A percentile compares a stretch with the other conserved stretches of the same genome.
Evolutionary conservation across 2,888 invertebrate species (phyloP).

Genomic region (Agrotis puta): DNA sequence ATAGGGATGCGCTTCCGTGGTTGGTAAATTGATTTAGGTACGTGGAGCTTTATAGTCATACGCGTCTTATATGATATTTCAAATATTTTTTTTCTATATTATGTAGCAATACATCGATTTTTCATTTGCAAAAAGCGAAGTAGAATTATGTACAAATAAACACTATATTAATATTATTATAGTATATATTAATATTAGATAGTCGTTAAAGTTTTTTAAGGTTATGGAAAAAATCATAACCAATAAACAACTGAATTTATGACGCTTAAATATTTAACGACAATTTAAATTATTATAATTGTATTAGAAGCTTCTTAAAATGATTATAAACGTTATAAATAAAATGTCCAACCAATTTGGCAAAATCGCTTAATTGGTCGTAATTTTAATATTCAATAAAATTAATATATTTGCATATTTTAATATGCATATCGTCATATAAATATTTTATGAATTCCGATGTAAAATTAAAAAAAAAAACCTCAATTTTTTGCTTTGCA

Average conservation of each 20-base stretch:
- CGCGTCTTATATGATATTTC: too few relatives aligned
- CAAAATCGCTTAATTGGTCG: conserved; percentile 35
- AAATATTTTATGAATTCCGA: conserved; percentile 42
- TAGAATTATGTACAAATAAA: too few relatives aligned
- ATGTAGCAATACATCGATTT: too few relatives aligned
- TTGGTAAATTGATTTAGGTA: not conserved
- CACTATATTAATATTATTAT: too few relatives aligned
- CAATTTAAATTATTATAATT: not conserved
- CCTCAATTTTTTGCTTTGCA: conserved; percentile 1
- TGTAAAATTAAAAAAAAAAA: conserved; percentile 33
- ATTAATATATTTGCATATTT: conserved; percentile 23
- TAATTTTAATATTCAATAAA: conserved; percentile 20
- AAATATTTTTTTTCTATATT: too few relatives aligned
- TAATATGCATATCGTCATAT: conserved; percentile 27
- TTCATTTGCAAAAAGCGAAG: too few relatives aligned
- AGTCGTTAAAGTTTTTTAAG: conserved; percentile 24
- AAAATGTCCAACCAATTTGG: conserved; percentile 25
- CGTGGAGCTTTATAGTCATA: not conserved
- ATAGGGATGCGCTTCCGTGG: conserved; percentile 61
- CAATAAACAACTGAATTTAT: conserved; percentile 38
- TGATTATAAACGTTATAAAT: conserved; percentile 4
- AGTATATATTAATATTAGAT: too few relatives aligned
- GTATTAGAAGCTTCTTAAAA: too few relatives aligned
- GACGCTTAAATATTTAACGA: conserved; percentile 24
- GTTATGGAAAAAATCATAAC: conserved; percentile 13